Evolutionary conservation across 2,113 vertebrate genomes (phyloP).

Genomic region (Crocuta crocuta): DNA sequence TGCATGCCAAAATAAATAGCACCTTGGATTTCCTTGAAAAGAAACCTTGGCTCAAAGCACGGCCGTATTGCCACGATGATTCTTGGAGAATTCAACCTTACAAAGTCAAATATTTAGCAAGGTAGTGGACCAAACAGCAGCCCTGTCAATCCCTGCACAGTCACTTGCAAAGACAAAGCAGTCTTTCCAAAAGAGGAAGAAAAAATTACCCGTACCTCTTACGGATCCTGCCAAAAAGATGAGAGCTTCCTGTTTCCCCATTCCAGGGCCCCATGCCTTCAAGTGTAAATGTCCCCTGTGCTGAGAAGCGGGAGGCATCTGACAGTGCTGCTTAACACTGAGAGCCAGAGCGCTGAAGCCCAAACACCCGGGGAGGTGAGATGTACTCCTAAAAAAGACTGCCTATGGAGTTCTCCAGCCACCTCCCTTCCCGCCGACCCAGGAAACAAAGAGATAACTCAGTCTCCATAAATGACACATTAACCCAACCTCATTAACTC

Average conservation of each 20-base stretch:
- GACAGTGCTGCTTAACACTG: background rate
- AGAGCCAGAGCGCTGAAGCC: background rate
- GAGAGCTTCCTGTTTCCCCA: background rate
- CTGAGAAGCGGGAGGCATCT: background rate
- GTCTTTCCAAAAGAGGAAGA: conserved; percentile 62
- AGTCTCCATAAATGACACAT: conserved; percentile 55
- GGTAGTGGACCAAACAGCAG: background rate
- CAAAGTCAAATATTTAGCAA: conserved; percentile 73
- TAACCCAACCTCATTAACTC: conserved; percentile 75
- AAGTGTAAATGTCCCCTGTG: background rate
- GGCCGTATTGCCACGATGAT: conserved; percentile 66
- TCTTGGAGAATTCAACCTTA: conserved; percentile 70
- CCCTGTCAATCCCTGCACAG: background rate
- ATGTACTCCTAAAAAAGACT: conserved; percentile 27
- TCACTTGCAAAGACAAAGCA: conserved; percentile 58
- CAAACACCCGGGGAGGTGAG: background rate
- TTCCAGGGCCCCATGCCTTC: background rate
- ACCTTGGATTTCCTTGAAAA: conserved; percentile 77
- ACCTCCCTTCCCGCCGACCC: conserved; percentile 50
- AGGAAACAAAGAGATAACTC: conserved; percentile 70
- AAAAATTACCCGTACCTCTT: background rate
- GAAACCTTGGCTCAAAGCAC: conserved; percentile 57
- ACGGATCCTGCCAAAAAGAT: background rate
- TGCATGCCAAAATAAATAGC: conserved; percentile 50
- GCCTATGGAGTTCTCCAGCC: background rate